Evolutionary conservation across 1,140 invertebrate genomes (phyloP).

Genomic region (Condylostylus longicornis): DNA sequence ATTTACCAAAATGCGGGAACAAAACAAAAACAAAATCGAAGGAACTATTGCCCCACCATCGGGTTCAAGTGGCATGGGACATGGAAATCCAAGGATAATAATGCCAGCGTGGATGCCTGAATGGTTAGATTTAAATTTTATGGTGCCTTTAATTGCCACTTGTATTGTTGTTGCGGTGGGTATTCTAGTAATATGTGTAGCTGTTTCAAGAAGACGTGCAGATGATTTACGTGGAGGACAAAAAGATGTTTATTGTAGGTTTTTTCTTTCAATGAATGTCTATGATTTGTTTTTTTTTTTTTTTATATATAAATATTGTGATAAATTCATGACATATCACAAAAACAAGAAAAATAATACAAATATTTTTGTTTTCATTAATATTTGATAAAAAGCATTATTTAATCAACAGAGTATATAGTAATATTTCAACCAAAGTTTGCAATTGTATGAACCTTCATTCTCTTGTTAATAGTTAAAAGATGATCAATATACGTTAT

Average conservation of each 20-base stretch:
- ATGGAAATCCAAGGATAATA: conserved; percentile 35
- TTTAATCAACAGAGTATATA: too few relatives aligned
- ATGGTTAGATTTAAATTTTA: conserved; percentile 73
- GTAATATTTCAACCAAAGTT: too few relatives aligned
- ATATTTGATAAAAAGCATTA: too few relatives aligned
- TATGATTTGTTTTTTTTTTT: too few relatives aligned
- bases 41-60: conserved; percentile 66
- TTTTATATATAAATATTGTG: too few relatives aligned
- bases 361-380: too few relatives aligned
- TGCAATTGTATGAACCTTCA: too few relatives aligned
- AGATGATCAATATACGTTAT: too few relatives aligned
- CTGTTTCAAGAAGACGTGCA: conserved; percentile 57
- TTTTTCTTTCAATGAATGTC: conserved; percentile 24
- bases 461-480: too few relatives aligned
- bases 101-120: conserved; percentile 65
- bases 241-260: conserved; percentile 49
- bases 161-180: conserved; percentile 75
- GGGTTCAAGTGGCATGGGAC: conserved; percentile 37
- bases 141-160: conserved; percentile 69
- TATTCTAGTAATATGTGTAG: conserved; percentile 75
- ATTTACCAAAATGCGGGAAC: conserved; percentile 3
- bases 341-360: too few relatives aligned
- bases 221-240: conserved; percentile 68
- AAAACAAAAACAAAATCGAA: conserved; percentile 4
- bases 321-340: too few relatives aligned